Percentiles rank a stretch among this genome's conserved stretches.
These are phyloP conservation scores for Podabrus alpinus DNA, from an alignment of 2,888 invertebrate genomes.

Conservation along the genomic window DNA sequence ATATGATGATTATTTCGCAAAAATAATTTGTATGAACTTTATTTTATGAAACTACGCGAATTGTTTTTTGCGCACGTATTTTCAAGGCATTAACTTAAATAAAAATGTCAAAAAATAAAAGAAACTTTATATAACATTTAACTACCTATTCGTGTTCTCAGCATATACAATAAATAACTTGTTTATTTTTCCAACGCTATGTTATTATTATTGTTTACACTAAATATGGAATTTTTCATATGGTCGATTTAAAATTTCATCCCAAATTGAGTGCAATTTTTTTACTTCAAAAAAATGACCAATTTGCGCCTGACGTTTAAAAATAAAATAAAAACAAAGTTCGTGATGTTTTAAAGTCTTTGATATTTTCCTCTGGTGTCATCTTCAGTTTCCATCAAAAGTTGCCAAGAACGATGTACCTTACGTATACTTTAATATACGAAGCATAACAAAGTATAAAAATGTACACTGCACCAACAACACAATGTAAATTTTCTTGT, in stretches of 20 bases:
- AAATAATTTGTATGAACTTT: not conserved
- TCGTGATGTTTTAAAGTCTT: not conserved
- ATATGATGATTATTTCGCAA: not conserved
- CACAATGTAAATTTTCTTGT: constrained; percentile 4
- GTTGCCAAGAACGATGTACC: constrained; percentile 4
- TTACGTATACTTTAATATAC: not conserved
- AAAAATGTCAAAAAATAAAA: not conserved
- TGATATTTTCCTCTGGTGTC: constrained; percentile 12
- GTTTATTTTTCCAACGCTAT: not conserved
- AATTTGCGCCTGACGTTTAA: not conserved
- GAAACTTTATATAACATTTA: not conserved
- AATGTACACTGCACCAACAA: not conserved
- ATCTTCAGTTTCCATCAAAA: constrained; percentile 7
- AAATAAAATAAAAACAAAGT: not conserved
- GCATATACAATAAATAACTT: not conserved
- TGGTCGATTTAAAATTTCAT: not conserved
- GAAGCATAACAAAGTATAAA: not conserved
- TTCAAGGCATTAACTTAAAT: not conserved
- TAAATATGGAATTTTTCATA: not conserved
- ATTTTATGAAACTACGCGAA: not conserved
- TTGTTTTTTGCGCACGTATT: not conserved
- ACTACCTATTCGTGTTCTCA: not conserved
- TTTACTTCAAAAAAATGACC: not conserved
- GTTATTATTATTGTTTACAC: not conserved
- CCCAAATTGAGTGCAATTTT: not conserved